Evolutionary conservation across 1,140 invertebrate species (phyloP), one percentile per base, ranked within the genome.

Genomic region (Ips typographus): DNA sequence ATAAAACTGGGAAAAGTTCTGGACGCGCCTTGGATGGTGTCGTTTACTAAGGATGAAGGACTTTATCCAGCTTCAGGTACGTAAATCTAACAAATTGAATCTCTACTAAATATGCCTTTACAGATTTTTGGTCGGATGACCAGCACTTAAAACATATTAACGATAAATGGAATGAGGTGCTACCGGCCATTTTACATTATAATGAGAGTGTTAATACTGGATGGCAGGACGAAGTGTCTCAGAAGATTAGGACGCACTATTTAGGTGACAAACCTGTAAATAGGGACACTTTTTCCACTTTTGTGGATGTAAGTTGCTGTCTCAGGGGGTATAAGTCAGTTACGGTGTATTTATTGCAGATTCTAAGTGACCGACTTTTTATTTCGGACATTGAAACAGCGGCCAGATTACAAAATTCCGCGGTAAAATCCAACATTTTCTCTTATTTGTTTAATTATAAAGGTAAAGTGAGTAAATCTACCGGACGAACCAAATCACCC

Each of bases 311-410:
- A 65, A 71, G 63, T 73, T 52, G 40, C 7, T n/a, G n/a, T 4
- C 6, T 43, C 22, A 22, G 22, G 22, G 22, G 22, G 22, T 22
- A 22, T 22, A 22, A 22, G 22, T 22, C 22, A 41, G 7, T 61
- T 22, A 61, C 36, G 22, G 43, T 47, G 44, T 47, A n/a, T 47
- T 22, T 22, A 22, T 22, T 22, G 22, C 22, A 22, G 22, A 75
- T 88, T 73, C 76, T 87, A 0, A 80, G 86, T 1, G 88, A 90
- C 75, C 78, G 88, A 38, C 77, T 85, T 1, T 90, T 89, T 77
- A 79, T 83, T 0, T 78, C 77, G 1, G 84, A 85, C 47, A 82
- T 85, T 1, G 85, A 85, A 66, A 85, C 83, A 72, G 78, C 85
- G 58, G 85, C 85, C 0, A 80, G 81, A 71, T 71, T 85, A 37